phyloP scores from a whole-genome alignment of 2,113 vertebrate species.

The Pipa parva region DNA sequence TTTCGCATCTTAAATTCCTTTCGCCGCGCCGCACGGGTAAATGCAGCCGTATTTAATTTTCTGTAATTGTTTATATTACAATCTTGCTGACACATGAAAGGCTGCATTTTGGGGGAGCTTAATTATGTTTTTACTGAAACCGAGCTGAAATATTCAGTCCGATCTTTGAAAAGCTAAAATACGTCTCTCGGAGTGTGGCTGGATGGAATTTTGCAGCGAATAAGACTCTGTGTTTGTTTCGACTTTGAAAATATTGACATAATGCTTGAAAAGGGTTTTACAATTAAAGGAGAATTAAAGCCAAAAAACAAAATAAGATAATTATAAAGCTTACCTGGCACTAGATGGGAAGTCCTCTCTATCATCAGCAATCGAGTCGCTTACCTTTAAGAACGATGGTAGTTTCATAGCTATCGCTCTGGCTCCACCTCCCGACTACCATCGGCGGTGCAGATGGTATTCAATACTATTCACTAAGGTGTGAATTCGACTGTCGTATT shows the following conservation, averaged over 20 bases:
- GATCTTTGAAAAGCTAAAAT: neutral
- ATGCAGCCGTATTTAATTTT: neutral
- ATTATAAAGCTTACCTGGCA: too few relatives aligned
- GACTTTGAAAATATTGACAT: neutral
- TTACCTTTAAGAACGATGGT: too few relatives aligned
- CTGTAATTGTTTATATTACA: neutral
- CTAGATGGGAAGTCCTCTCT: too few relatives aligned
- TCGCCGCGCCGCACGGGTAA: neutral
- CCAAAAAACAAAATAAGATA: too few relatives aligned
- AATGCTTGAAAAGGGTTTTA: neutral
- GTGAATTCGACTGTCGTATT: too few relatives aligned
- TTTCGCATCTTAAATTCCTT: neutral
- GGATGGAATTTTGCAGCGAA: neutral
- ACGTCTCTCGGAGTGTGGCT: neutral
- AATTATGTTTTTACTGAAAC: neutral
- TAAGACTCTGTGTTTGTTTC: neutral
- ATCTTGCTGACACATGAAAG: slow-evolving; percentile 5
- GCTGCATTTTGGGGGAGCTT: neutral
- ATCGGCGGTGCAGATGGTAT: too few relatives aligned
- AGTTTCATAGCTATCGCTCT: too few relatives aligned
- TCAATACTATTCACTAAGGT: too few relatives aligned
- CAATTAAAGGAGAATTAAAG: too few relatives aligned
- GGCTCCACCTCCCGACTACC: too few relatives aligned
- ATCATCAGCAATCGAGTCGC: too few relatives aligned
- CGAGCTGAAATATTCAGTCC: neutral